A percentile compares a stretch with the other conserved stretches of the same genome.
Evolutionary conservation across 2,797 vertebrate genomes (phyloP).

Genomic region (Sebastes baramenuke): DNA sequence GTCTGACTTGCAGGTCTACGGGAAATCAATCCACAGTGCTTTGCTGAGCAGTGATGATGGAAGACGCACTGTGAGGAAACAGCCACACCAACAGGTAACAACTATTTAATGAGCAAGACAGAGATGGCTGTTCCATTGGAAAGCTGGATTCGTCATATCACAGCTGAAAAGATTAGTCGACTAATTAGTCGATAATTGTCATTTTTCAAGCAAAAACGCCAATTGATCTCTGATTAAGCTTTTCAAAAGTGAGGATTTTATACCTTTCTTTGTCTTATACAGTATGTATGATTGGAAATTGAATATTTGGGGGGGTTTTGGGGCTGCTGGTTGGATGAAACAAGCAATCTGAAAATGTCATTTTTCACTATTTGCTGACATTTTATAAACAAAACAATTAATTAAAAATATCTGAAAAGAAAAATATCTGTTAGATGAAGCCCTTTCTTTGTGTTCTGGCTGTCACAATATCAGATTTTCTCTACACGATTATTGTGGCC

Average conservation of each 20-base stretch:
- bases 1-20: constrained; percentile 40
- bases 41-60: background rate
- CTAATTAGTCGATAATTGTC: background rate
- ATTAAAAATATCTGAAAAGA: background rate
- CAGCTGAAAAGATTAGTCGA: rapidly evolving
- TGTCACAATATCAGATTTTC: background rate
- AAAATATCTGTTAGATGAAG: background rate
- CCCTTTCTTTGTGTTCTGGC: background rate
- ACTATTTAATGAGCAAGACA: background rate
- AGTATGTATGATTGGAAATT: background rate
- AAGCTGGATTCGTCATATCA: background rate
- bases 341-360: rapidly evolving
- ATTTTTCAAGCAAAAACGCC: background rate
- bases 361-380: background rate
- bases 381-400: background rate
- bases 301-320: background rate
- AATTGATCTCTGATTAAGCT: background rate
- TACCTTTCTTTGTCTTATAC: background rate
- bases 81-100: constrained; percentile 61
- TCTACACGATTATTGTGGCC: background rate
- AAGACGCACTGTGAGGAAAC: constrained; percentile 35
- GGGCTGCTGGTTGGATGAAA: background rate
- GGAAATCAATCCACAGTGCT: constrained; percentile 24
- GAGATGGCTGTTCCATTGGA: background rate
- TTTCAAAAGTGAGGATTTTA: background rate